Percentiles rank a stretch among this genome's conserved stretches.
Evolutionary conservation across 2,797 vertebrate species (phyloP).

Genomic region (Schizothorax lantsangensis): DNA sequence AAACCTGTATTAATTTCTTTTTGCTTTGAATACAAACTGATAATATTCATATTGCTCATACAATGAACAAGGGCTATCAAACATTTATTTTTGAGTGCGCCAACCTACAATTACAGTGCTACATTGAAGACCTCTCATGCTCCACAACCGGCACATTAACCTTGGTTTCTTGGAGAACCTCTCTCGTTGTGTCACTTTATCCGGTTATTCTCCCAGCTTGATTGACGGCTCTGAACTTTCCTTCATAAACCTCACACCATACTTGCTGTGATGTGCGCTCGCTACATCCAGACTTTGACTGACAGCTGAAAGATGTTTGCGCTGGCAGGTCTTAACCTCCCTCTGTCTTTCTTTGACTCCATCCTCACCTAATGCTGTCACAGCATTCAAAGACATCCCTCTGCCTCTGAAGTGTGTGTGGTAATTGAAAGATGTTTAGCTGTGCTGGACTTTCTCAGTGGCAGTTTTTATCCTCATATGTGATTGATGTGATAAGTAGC

Average conservation of each 20-base stretch:
- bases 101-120: background rate
- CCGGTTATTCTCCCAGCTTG: conserved; percentile 21
- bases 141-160: background rate
- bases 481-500: conserved; percentile 12
- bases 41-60: background rate
- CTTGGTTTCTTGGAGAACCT: background rate
- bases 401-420: background rate
- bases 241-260: conserved; percentile 18
- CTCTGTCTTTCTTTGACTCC: conserved; percentile 24
- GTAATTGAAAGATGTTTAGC: conserved; percentile 19
- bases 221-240: conserved; percentile 59
- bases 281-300: conserved; percentile 39
- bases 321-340: conserved; percentile 11
- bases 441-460: background rate
- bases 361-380: conserved; percentile 15
- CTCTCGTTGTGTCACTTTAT: background rate
- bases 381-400: background rate
- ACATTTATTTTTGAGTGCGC: background rate
- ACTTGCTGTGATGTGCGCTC: conserved; percentile 27
- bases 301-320: conserved; percentile 26
- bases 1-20: background rate
- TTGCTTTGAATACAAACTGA: background rate
- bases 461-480: conserved; percentile 6
- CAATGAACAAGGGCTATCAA: background rate
- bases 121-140: background rate